Base-by-base conservation (phyloP, 2,113 vertebrate genomes). In the Percopsis transmontana region DNA sequence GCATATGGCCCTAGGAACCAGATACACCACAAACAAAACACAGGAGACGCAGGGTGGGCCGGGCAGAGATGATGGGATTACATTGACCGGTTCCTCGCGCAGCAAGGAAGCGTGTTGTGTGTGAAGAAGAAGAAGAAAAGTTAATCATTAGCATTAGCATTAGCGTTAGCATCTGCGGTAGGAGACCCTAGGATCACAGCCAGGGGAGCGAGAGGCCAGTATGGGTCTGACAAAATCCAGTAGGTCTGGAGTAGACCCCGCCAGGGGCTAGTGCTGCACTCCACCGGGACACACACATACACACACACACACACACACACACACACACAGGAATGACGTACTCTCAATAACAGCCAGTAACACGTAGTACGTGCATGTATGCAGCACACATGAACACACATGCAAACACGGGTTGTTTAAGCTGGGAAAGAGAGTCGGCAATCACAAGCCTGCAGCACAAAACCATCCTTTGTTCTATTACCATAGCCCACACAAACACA, bases 1-100 rank as follows among this genome's bases (percentile, higher is more conserved):
- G 73, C 85, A 86, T 85, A 85, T 89, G 82, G 80, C 79, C 61
- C 66, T 24, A 66, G 84, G 50, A 87, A 87, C 80, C 24, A 68
- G 80, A 86, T 86, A 86, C 87, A 77, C 77, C 76, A 73, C 71
- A 83, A 87, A 86, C 79, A 86, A 84, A 80, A 80, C 77, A 62
- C 40, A 60, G 27, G 27, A 33, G 53, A 76, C 69, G 66, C 74
- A 58, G 75, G 78, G 76, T 74, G 63, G 74, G 72, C 54, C 80
- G 51, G 63, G 41, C 69, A 60, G 58, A 79, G 62, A 65, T 15
- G 76, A 84, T 84, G 77, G 68, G 58, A 71, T 89, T 83, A 85
- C 76, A 84, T 63, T 18, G 60, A 48, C 72, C 65, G 54, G 12
- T 24, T 52, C 61, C 51, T 38, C 27, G 27, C 5, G 27, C 27